Evolutionary conservation across 2,888 invertebrate genomes (phyloP), one percentile per base, ranked within the genome.

Genomic region (Temnothorax unifasciatus): DNA sequence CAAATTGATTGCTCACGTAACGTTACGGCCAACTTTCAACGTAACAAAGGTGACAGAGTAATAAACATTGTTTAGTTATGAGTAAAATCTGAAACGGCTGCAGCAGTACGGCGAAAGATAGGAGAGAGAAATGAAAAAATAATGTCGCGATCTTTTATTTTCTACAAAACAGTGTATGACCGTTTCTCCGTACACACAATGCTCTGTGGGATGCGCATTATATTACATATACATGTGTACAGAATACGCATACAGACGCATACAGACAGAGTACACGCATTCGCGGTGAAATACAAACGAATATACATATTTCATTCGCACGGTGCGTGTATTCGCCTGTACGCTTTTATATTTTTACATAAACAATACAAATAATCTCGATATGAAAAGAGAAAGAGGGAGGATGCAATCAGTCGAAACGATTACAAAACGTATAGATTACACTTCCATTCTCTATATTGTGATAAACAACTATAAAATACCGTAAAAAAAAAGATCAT

Each of bases 121-220:
- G 50, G 8, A 41, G 44, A 15, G 59, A 74, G 64, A 64, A 76
- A 52, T 2, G 52, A 57, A 68, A 71, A 69, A 59, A 79, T 59
- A 71, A 71, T 18, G 47, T 47, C 9, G 4, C 59, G 59, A 71
- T 71, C 25, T 47, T 71, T 71, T 71, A 71, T 79, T 79, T 79
- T 79, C 38, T 61, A 18, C 47, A 79, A 79, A 79, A 71, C 59
- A 47, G 47, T 9, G 13, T 47, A 34, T 13, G 21, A 59, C 71
- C 50, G 47, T 59, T 79, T 71, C 38, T 61, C 59, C 59, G 6
- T 13, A 3, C 8, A 47, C 54, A n/a, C 21, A 29, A 29, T n/a
- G 15, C 6, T 59, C 15, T 59, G 15, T 13, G 5, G 5, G 21
- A 47, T 71, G 59, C 59, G 44, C 47, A 47, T 69, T 79, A 47